These are phyloP conservation scores for Caenorhabditis macrosperma DNA, from an alignment of 2,888 invertebrate genomes.

Conservation along the genomic window DNA sequence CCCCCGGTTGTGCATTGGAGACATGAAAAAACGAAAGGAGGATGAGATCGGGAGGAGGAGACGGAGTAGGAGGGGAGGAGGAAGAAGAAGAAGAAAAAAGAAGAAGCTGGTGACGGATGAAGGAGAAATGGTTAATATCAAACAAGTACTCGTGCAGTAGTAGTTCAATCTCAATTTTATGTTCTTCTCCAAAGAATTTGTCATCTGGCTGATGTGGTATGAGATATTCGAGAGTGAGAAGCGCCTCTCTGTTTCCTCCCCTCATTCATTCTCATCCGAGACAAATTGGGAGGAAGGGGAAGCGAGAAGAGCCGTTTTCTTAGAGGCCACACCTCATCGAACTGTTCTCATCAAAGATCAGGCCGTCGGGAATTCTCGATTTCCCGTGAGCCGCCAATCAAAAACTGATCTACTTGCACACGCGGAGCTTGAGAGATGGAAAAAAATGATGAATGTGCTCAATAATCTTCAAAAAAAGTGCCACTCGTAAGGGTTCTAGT, in stretches of 20 bases:
- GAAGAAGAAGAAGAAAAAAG: slow-evolving; percentile 17
- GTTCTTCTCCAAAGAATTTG: slow-evolving; percentile 30
- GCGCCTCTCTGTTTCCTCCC: background rate
- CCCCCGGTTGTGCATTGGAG: slow-evolving; percentile 24
- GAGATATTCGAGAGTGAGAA: slow-evolving; percentile 25
- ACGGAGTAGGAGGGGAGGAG: background rate
- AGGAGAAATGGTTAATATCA: slow-evolving; percentile 52
- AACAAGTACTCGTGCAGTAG: slow-evolving; percentile 41
- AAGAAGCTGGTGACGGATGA: slow-evolving; percentile 44
- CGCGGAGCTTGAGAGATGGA: too few species aligned
- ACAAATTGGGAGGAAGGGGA: slow-evolving; percentile 25
- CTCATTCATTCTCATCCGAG: slow-evolving; percentile 12
- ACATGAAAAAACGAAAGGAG: slow-evolving; percentile 37
- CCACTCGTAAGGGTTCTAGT: slow-evolving; percentile 47
- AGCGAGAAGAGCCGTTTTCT: slow-evolving; percentile 2
- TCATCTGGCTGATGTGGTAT: slow-evolving; percentile 37
- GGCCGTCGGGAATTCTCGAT: too few species aligned
- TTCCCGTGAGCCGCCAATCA: too few species aligned
- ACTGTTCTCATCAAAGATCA: background rate
- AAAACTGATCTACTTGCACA: too few species aligned
- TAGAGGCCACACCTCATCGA: background rate
- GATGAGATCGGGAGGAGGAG: slow-evolving; percentile 8
- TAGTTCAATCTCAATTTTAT: slow-evolving; percentile 49
- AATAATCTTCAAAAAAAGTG: slow-evolving; percentile 48
- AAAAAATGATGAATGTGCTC: slow-evolving; percentile 52